Percentiles rank a stretch among this genome's conserved stretches.
phyloP scores from a whole-genome alignment of 1,140 invertebrate species.

The Reticulitermes speratus region DNA sequence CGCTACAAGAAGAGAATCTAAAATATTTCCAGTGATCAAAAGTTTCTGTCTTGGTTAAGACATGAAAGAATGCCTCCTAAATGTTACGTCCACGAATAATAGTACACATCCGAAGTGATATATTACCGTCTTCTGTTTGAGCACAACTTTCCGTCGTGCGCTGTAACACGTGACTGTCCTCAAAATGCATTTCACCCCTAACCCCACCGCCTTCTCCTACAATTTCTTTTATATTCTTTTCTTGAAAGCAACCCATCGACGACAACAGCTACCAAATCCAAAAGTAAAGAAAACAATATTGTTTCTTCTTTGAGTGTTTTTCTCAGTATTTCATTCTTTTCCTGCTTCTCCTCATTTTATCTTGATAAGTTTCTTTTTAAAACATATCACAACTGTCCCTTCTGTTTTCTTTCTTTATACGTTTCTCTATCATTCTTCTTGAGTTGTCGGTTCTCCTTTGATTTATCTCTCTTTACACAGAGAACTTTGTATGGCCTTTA shows the following conservation, averaged over 20 bases:
- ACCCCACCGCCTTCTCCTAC: no score
- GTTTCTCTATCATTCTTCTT: no score
- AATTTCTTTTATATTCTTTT: neutral
- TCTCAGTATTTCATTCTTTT: neutral
- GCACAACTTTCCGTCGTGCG: neutral
- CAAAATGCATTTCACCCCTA: neutral
- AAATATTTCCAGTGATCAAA: neutral
- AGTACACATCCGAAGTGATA: neutral
- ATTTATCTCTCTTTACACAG: no score
- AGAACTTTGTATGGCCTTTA: no score
- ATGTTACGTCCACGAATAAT: neutral
- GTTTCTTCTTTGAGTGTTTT: conserved; percentile 7
- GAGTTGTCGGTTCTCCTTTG: no score
- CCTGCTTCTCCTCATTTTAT: neutral
- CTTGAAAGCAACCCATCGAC: neutral
- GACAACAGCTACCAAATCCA: neutral
- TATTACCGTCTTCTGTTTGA: neutral
- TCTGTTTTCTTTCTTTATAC: no score
- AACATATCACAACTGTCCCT: no score
- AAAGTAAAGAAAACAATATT: conserved; percentile 13
- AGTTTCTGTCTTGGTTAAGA: neutral
- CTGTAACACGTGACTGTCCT: conserved; percentile 7
- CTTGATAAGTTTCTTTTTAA: neutral
- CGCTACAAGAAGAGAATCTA: neutral
- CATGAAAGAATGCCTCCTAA: neutral